Evolutionary conservation across 2,888 invertebrate genomes (phyloP), one percentile per base, ranked within the genome.

Genomic region (Hydriomena furcata): DNA sequence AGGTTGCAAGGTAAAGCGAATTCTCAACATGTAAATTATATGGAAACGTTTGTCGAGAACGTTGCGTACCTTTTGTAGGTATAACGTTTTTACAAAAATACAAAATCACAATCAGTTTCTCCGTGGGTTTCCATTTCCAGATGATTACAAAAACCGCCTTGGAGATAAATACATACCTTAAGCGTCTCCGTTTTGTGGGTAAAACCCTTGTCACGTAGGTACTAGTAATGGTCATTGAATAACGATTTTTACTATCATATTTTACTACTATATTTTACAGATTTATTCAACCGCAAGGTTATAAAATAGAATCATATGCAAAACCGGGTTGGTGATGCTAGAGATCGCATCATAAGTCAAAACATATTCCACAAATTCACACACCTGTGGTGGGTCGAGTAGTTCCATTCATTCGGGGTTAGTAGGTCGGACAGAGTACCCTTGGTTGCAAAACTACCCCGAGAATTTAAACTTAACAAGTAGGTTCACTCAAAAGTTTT

Each of bases 361-460:
- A 45, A 51, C 41, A 52, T 52, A 37, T 52, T 52, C 21, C 27
- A 30, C 27, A 42, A 41, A 37, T 52, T 41, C 42, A 46, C 45
- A 46, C 44, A 58, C 54, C 46, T 51, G 49, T 45, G 54, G 52
- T 52, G 25, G 47, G 52, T 42, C 44, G 27, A 52, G 50, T 38
- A 55, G 42, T 49, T 46, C 51, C 47, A 65, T 66, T 71, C 60
- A 66, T 49, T 48, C 42, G 46, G 36, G 71, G 73, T 73, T 63
- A 72, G 46, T 72, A 66, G 73, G 71, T 68, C 70, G 58, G 47
- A 59, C 50, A 42, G 58, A 71, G 67, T 51, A 68, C 61, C 52
- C 42, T 55, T n/a, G n/a, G n/a, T n/a, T 65, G 56, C 60, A 65
- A 45, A 52, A 61, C 55, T 58, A 52, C 52, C 49, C 27, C 40